Evolutionary conservation across 2,797 vertebrate genomes (phyloP).

Genomic region (Poecilia velifera): DNA sequence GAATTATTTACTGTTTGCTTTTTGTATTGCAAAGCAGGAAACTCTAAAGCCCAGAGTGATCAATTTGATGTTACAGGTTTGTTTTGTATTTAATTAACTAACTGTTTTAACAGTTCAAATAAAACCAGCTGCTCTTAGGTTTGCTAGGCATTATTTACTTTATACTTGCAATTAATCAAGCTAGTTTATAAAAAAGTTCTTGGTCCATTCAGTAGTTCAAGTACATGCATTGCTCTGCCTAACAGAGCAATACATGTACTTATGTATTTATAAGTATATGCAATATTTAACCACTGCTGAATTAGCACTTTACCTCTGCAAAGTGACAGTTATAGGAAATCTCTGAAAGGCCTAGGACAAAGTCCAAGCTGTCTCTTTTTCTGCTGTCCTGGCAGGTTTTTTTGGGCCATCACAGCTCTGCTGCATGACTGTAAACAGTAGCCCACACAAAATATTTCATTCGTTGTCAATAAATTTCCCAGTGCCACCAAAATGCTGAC

Average conservation of each 20-base stretch:
- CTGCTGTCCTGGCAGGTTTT: constrained; percentile 6
- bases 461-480: neutral
- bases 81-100: neutral
- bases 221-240: neutral
- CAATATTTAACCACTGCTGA: constrained; percentile 5
- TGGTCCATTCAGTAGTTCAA: neutral
- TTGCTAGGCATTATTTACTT: neutral
- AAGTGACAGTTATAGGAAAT: neutral
- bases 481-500: constrained; percentile 12
- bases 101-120: neutral
- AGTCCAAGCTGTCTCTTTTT: constrained; percentile 5
- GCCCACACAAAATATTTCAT: neutral
- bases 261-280: neutral
- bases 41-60: neutral
- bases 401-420: constrained; percentile 1
- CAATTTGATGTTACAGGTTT: neutral
- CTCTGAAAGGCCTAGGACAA: neutral
- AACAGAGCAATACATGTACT: neutral
- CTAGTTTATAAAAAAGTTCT: neutral
- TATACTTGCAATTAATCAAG: neutral
- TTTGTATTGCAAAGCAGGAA: neutral
- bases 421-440: neutral
- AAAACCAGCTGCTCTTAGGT: neutral
- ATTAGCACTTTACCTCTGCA: neutral
- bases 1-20: neutral